Base-by-base conservation (phyloP, 1,140 invertebrate species). In the Aphaenogaster ashmeadi region DNA sequence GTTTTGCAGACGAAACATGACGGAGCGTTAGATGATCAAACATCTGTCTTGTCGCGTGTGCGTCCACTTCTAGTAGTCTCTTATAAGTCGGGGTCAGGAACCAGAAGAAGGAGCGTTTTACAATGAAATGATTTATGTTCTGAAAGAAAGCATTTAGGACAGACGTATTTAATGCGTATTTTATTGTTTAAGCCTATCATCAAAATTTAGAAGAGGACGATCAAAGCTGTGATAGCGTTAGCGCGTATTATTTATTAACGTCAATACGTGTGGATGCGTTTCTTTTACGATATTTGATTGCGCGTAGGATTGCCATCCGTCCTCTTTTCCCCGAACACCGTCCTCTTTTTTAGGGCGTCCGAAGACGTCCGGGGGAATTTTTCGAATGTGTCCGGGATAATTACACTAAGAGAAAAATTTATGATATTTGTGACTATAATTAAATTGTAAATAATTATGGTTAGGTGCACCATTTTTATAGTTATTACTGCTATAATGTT, bases 1-100 rank as follows among this genome's bases (percentile, higher is more conserved):
- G 7, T 58, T 81, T 86, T 67, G 80, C 71, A 54, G 50, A 78
- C 80, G n/a, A 56, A 81, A 27, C 58, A 47, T 44, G 38, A 60
- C 77, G 41, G 38, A 79, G 50, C 74, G 38, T 27, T 50, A n/a
- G 47, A 52, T 15, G 27, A 60, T 60, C 66, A 38, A 69, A 80
- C 38, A 69, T 67, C 62, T 41, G 21, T 44, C 38, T 21, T 58
- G 11, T 72, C 41, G 77, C 62, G 27, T 36, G 33, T 21, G 41
- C 0, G n/a, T 52, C 13, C 54, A 15, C 44, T 79, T 58, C 21
- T 27, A 66, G 33, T 66, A 79, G 7, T 47, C 27, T 44, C 41
- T 66, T 33, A 50, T 36, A 38, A 79, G 3, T 66, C n/a, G 33
- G 2, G 8, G 36, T 54, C 47, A 13, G 15, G 7, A 56, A 56